Conservation (phyloP, 1,140 invertebrate genomes). For the Leptopilina boulardi region DNA sequence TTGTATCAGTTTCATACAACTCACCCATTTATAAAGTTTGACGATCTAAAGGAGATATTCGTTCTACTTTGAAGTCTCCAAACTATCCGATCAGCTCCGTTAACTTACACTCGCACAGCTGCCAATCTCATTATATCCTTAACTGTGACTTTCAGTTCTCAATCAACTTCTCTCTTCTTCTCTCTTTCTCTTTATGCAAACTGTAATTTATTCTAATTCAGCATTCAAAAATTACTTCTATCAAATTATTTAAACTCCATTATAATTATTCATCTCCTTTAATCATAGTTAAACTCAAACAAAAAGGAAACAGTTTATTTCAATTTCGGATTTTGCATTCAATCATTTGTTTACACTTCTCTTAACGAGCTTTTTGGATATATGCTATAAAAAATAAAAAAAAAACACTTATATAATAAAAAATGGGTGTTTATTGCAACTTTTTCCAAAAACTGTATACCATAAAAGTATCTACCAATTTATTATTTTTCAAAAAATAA, state of each 20-base stretch:
- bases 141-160: neutral
- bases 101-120: slow-evolving; percentile 35
- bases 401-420: no score
- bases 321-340: no score
- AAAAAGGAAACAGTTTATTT: no score
- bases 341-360: no score
- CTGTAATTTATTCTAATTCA: neutral
- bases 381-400: no score
- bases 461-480: no score
- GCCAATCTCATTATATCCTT: slow-evolving; percentile 47
- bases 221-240: neutral
- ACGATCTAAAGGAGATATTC: slow-evolving; percentile 48
- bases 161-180: neutral
- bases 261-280: neutral
- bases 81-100: slow-evolving; percentile 45
- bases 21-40: slow-evolving; percentile 38
- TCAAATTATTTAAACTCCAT: neutral
- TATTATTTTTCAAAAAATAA: no score
- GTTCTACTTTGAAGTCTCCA: slow-evolving; percentile 48
- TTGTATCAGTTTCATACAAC: slow-evolving; percentile 40
- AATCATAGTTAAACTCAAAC: neutral
- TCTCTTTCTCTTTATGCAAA: neutral
- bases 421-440: no score
- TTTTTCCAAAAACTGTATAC: no score
- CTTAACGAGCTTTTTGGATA: no score